Percentiles rank a stretch among this genome's conserved stretches.
phyloP scores from a whole-genome alignment of 1,140 invertebrate species.

The Liolophura sinensis region DNA sequence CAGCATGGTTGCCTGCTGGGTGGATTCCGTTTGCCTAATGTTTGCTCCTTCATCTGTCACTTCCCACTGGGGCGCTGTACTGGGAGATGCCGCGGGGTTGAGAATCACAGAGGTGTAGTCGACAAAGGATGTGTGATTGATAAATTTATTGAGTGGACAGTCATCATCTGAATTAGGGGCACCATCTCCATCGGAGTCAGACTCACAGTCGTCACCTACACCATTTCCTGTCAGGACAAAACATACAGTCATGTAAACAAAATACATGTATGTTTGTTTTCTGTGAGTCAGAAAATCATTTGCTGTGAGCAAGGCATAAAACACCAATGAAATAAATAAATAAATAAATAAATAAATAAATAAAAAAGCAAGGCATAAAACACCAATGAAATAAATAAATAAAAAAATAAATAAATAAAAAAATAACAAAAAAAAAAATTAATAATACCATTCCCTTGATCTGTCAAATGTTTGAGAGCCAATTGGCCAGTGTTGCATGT shows the following conservation, averaged over 20 bases:
- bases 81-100: slow-evolving; percentile 16
- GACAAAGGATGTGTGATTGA: slow-evolving; percentile 20
- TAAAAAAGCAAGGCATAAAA: too few relatives aligned
- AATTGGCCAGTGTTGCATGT: too few relatives aligned
- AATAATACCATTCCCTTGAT: too few relatives aligned
- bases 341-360: too few relatives aligned
- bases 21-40: slow-evolving; percentile 20
- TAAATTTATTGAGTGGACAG: slow-evolving; percentile 28
- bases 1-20: slow-evolving; percentile 24
- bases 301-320: too few relatives aligned
- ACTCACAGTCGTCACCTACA: slow-evolving; percentile 35
- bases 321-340: too few relatives aligned
- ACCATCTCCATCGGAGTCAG: slow-evolving; percentile 30
- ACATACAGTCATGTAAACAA: background rate
- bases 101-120: slow-evolving; percentile 23
- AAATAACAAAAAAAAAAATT: too few relatives aligned
- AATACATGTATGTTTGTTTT: too few relatives aligned
- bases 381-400: too few relatives aligned
- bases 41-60: slow-evolving; percentile 25
- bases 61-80: slow-evolving; percentile 18
- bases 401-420: too few relatives aligned
- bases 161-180: slow-evolving; percentile 25
- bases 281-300: too few relatives aligned
- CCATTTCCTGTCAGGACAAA: slow-evolving; percentile 24
- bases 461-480: too few relatives aligned